Evolutionary conservation across 2,113 vertebrate genomes (phyloP).

Genomic region (Potamarius usumacintae): DNA sequence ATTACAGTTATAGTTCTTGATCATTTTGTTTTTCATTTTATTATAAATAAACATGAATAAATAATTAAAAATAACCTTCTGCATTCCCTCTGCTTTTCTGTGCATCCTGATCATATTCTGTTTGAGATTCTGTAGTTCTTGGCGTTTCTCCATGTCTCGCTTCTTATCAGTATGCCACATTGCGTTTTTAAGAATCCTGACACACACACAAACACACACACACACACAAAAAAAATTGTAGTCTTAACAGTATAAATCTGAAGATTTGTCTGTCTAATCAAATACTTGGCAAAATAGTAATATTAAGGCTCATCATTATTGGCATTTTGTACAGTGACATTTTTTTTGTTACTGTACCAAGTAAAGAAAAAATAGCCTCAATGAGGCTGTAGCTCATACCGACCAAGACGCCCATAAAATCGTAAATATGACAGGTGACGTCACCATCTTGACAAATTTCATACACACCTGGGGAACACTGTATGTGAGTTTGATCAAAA

Average conservation of each 20-base stretch:
- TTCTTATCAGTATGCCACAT: conserved; percentile 65
- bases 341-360: background rate
- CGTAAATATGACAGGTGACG: too few species aligned
- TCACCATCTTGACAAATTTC: too few species aligned
- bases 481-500: too few species aligned
- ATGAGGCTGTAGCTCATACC: too few species aligned
- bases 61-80: conserved; percentile 52
- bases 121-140: conserved; percentile 50
- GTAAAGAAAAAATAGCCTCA: too few species aligned
- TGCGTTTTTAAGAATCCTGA: conserved; percentile 65
- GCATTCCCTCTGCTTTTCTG: conserved; percentile 27
- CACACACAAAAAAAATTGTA: background rate
- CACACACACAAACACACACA: conserved; percentile 5
- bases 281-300: background rate
- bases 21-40: background rate
- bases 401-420: too few species aligned
- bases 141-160: conserved; percentile 58
- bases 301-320: background rate
- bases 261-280: background rate
- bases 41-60: background rate
- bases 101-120: conserved; percentile 52
- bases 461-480: too few species aligned
- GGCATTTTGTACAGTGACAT: background rate
- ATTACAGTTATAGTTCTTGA: background rate
- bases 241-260: background rate